Conservation (phyloP, 1,140 invertebrate species). For the Heterodera carotae region DNA sequence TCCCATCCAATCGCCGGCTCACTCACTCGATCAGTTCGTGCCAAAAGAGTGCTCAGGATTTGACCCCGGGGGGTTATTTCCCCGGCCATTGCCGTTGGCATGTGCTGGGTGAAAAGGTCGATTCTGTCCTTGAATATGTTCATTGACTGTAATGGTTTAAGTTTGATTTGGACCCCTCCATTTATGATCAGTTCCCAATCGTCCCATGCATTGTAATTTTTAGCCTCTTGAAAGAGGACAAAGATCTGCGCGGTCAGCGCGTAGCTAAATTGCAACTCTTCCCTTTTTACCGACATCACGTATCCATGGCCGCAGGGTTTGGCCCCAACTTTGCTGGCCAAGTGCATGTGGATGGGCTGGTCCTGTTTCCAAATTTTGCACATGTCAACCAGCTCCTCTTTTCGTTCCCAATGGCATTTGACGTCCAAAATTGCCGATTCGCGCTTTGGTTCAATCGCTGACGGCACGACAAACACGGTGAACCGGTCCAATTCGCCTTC, state of each 20-base stretch:
- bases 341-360: neutral
- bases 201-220: slow-evolving; percentile 15
- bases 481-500: slow-evolving; percentile 6
- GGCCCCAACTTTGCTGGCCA: neutral
- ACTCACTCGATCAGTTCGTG: neutral
- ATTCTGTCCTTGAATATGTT: neutral
- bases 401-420: neutral
- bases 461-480: slow-evolving; percentile 1
- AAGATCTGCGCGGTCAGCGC: neutral
- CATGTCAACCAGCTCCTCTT: slow-evolving; percentile 17
- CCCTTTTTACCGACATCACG: neutral
- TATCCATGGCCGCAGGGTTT: slow-evolving; percentile 8
- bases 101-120: neutral
- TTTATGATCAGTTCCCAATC: slow-evolving; percentile 6
- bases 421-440: neutral
- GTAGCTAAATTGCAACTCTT: slow-evolving; percentile 5
- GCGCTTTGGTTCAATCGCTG: neutral
- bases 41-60: neutral
- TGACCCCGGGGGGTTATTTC: neutral
- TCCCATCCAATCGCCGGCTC: neutral
- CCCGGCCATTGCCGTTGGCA: neutral
- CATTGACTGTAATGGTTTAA: slow-evolving; percentile 9
- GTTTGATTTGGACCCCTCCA: neutral
- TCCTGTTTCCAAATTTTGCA: slow-evolving; percentile 4
- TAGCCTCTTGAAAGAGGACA: slow-evolving; percentile 9